These are phyloP conservation scores for Procambarus virginalis DNA, from an alignment of 1,140 invertebrate species.

Conservation along the genomic window DNA sequence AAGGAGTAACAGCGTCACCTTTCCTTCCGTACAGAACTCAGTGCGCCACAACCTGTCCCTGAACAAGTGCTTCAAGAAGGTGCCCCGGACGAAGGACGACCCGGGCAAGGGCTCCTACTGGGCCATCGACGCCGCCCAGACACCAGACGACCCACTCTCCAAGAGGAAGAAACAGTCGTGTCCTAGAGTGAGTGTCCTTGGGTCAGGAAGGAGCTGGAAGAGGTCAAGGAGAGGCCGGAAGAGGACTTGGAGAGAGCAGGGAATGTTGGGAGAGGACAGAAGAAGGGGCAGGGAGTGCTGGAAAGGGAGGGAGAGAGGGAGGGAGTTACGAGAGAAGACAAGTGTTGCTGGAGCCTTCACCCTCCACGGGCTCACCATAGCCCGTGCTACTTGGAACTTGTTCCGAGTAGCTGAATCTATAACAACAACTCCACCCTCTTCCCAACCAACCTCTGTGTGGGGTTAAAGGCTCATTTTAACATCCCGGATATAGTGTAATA, in stretches of 20 bases:
- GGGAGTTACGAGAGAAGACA: too few relatives aligned
- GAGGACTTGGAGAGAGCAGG: not conserved
- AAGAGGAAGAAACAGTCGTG: conserved; percentile 70
- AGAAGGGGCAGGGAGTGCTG: too few relatives aligned
- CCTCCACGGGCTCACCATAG: too few relatives aligned
- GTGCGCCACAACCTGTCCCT: conserved; percentile 77
- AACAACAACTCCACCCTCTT: too few relatives aligned
- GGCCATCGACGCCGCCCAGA: conserved; percentile 78
- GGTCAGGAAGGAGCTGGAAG: not conserved
- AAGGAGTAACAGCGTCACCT: not conserved
- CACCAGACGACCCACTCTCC: conserved; percentile 70
- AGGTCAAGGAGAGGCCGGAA: not conserved
- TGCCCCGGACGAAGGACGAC: conserved; percentile 80
- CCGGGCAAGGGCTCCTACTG: conserved; percentile 81
- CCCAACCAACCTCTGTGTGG: too few relatives aligned
- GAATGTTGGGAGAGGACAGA: not conserved
- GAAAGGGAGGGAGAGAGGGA: too few relatives aligned
- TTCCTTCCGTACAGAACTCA: conserved; percentile 74
- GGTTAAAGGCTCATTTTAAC: too few relatives aligned
- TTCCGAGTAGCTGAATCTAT: too few relatives aligned
- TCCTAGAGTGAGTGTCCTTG: conserved; percentile 50
- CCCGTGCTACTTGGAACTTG: too few relatives aligned
- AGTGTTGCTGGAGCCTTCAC: too few relatives aligned
- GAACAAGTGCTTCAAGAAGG: conserved; percentile 81
- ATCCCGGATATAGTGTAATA: too few relatives aligned